Evolutionary conservation across 2,797 vertebrate genomes (phyloP).

Genomic region (Propithecus perrieri): DNA sequence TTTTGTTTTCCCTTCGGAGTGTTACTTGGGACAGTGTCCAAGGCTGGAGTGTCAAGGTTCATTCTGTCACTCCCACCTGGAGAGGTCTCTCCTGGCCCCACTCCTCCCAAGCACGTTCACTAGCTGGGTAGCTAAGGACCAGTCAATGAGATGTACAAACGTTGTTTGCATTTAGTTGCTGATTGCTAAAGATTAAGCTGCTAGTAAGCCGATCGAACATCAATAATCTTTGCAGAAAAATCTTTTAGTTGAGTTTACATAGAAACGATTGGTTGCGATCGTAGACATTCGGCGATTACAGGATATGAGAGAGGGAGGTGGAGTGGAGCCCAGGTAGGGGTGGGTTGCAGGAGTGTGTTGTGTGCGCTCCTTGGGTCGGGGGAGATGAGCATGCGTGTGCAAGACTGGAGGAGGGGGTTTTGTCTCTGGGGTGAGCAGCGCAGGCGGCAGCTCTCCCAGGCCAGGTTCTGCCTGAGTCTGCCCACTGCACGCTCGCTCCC

Average conservation of each 20-base stretch:
- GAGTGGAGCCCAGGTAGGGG: too few relatives aligned
- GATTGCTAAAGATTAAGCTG: conserved; percentile 60
- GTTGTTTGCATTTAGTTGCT: neutral
- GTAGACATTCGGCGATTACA: conserved; percentile 65
- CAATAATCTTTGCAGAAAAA: conserved; percentile 63
- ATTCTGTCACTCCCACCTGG: too few relatives aligned
- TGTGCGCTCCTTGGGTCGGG: neutral
- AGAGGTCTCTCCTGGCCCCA: neutral
- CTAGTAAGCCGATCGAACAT: conserved; percentile 76
- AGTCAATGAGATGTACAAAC: neutral
- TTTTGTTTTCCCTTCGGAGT: neutral
- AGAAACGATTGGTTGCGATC: conserved; percentile 68
- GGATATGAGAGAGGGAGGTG: conserved; percentile 12
- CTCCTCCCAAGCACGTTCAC: accelerated
- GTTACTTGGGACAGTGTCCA: neutral
- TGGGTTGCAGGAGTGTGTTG: neutral
- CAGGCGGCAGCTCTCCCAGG: neutral
- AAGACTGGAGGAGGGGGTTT: neutral
- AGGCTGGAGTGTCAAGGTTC: neutral
- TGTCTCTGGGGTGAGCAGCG: neutral
- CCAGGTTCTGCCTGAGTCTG: neutral
- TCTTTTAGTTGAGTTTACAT: conserved; percentile 79
- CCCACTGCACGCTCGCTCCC: neutral
- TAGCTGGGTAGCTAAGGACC: neutral
- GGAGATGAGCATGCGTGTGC: neutral